Base-by-base conservation (phyloP, 2,797 vertebrate genomes). In the Tenualosa ilisha region DNA sequence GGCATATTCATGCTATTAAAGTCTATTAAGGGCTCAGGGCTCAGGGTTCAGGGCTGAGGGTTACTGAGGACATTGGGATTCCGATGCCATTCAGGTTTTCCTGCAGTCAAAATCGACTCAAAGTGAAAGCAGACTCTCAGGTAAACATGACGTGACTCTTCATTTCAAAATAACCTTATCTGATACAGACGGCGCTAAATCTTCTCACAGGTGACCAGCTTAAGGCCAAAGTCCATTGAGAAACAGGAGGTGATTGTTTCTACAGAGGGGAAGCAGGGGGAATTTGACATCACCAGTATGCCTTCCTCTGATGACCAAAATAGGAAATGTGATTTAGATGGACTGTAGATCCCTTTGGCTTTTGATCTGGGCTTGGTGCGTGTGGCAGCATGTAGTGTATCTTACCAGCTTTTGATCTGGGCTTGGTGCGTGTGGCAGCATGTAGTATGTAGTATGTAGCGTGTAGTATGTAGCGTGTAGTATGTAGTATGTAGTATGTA, bases 341-440 rank as follows among this genome's bases (percentile, higher is more conserved):
- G 24, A 51, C 12, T 9, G 50, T 51, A 24, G 61, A 65, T 31
- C 31, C 31, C 31, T 31, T 31, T 31, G 31, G 40, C 40, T 22
- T 59, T 40, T 6, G 3, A 24, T 65, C 61, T 65, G 24, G 4
- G 15, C 54, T 43, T 83, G 51, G 54, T 56, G 50, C 9, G 4
- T 6, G 49, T 50, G 9, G 49, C 9, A 9, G 49, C 9, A 9
- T 1, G 49, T 5, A 24, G 61, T n/a, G n/a, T 3, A 54, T 93
- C 90, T 92, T 94, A 98, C 97, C 93, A 98, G 96, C 90, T 97
- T 59, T 40, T 5, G 2, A 24, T 65, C 61, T 65, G 24, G 3
- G 15, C 54, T 43, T 83, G 50, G 54, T 56, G 49, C 8, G 46
- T 4, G 46, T 49, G 8, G 46, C 8, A 8, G 46, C 8, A 8